Percentiles rank a stretch among this genome's conserved stretches.
Evolutionary conservation across 2,113 vertebrate species (phyloP).

Genomic region (Aspiorhynchus laticeps): DNA sequence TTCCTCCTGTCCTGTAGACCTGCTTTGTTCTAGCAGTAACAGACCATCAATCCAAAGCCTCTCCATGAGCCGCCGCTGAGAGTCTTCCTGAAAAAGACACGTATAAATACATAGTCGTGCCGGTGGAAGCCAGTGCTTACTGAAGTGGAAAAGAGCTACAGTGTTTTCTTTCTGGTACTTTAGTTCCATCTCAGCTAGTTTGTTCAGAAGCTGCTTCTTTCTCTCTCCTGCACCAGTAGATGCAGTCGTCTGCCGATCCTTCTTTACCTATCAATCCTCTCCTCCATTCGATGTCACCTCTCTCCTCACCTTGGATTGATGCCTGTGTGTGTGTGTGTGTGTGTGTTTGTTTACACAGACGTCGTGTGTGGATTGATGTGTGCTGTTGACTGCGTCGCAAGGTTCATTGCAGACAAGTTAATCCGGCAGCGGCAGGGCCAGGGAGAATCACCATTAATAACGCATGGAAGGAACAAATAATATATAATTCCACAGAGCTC

Average conservation of each 20-base stretch:
- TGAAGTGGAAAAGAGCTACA: constrained; percentile 10
- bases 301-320: constrained; percentile 64
- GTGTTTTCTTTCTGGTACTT: constrained; percentile 6
- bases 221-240: background rate
- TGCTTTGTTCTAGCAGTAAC: background rate
- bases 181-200: background rate
- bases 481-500: constrained; percentile 51
- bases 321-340: constrained; percentile 58
- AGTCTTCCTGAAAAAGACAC: background rate
- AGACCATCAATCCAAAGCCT: constrained; percentile 6
- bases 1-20: background rate
- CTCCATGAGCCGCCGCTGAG: background rate
- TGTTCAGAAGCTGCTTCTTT: background rate
- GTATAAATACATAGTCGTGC: background rate
- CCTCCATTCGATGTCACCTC: constrained; percentile 55
- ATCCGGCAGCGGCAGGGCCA: constrained; percentile 61
- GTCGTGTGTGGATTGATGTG: constrained; percentile 65
- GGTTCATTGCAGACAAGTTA: constrained; percentile 69
- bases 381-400: constrained; percentile 63
- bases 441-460: constrained; percentile 63
- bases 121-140: background rate
- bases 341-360: constrained; percentile 41
- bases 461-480: constrained; percentile 58
- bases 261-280: constrained; percentile 50
- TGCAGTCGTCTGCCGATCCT: constrained; percentile 8